Evolutionary conservation across 2,113 vertebrate species (phyloP), one percentile per base, ranked within the genome.

Genomic region (pig (Sus scrofa)): DNA sequence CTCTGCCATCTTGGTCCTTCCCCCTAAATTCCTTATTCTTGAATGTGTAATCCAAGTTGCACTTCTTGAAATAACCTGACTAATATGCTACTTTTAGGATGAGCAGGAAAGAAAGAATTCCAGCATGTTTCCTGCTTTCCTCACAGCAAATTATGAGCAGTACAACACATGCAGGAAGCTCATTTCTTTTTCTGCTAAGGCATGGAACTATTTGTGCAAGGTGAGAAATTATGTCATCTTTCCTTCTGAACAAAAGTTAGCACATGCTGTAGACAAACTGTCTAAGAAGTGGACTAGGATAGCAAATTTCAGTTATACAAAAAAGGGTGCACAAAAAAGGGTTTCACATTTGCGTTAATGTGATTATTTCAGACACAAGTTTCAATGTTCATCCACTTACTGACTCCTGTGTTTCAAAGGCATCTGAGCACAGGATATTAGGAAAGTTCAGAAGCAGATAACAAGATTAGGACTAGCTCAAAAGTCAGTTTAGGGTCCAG

Each of bases 111-210:
- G 34, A 78, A 91, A 71, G 34, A 86, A 91, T 83, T 88, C 37
- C 15, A 74, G 26, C 60, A 58, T 84, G 56, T 96, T 89, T 15
- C 73, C 71, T 91, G 32, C 50, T 93, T 30, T 91, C 56, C 93
- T 90, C 81, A 74, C 56, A 92, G 70, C 58, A 87, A 85, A 94
- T 86, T 88, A 58, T n/a, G 44, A 91, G 37, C 74, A 92, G 58
- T 63, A 73, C 20, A 86, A 68, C 86, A 68, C 86, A 96, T 50
- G 95, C 91, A 75, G 77, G 83, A 78, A 95, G 34, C 65, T 89
- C 88, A 88, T 96, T 96, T 96, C 84, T 83, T 96, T 83, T 96
- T 84, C 91, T 94, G 77, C 54, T 73, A 86, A 96, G 83, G 54
- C 65, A 62, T 20, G 9, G 60, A 78, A 89, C 63, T 95, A 14